These are phyloP conservation scores for Drosophila saltans DNA, from an alignment of 1,140 invertebrate species.

Conservation along the genomic window DNA sequence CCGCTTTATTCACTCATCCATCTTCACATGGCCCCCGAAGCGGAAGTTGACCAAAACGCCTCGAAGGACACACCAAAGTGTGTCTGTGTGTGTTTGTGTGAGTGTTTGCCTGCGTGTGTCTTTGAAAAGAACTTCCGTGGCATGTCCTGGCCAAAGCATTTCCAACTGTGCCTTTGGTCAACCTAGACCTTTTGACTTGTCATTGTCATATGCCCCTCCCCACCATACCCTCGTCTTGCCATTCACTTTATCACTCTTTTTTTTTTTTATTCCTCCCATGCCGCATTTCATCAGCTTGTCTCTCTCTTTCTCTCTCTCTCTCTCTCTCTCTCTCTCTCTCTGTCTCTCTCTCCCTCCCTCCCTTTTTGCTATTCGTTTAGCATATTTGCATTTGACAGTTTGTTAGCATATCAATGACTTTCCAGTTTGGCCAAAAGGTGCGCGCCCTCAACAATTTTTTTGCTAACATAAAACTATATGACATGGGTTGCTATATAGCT, in stretches of 20 bases:
- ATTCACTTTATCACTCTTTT: no score
- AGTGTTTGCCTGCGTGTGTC: constrained; percentile 22
- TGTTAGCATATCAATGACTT: constrained; percentile 67
- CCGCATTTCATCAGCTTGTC: no score
- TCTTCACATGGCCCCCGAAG: constrained; percentile 19
- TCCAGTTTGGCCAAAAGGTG: constrained; percentile 43
- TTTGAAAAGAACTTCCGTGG: constrained; percentile 64
- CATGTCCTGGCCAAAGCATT: constrained; percentile 49
- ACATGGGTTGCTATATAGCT: constrained; percentile 1
- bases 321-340: neutral
- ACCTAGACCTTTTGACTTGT: constrained; percentile 49
- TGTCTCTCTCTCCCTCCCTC: no score
- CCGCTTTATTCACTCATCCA: constrained; percentile 6
- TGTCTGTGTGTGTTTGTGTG: constrained; percentile 33
- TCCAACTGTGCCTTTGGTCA: constrained; percentile 34
- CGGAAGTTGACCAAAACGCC: constrained; percentile 67
- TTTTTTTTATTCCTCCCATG: no score
- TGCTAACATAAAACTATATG: constrained; percentile 31
- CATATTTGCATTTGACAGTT: constrained; percentile 70
- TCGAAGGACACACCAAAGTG: constrained; percentile 30
- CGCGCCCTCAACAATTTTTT: constrained; percentile 27
- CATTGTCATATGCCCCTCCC: constrained; percentile 53
- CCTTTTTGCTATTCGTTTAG: constrained; percentile 9
- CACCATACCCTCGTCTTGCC: no score
- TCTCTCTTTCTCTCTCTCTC: no score